Conservation (phyloP, 2,888 invertebrate genomes). For the Fragum whitleyi region DNA sequence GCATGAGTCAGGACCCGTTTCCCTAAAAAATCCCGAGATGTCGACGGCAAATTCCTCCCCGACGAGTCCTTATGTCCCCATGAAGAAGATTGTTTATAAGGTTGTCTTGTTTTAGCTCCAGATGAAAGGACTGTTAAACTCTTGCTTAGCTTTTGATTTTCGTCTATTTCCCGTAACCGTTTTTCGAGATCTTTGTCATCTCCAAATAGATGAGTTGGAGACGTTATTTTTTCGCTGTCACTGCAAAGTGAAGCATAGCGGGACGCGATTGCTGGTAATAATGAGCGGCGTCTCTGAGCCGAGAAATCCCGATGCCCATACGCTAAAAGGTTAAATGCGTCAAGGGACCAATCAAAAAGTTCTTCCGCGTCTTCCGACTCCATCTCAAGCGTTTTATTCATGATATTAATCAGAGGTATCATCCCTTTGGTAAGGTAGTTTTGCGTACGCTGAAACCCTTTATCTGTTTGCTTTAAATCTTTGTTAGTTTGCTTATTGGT, state of each 20-base stretch:
- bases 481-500: neutral
- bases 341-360: neutral
- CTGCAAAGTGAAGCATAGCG: slow-evolving; percentile 10
- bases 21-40: too few relatives aligned
- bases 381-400: slow-evolving; percentile 19
- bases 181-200: slow-evolving; percentile 27
- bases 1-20: too few relatives aligned
- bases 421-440: slow-evolving; percentile 22
- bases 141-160: neutral
- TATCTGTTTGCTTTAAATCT: slow-evolving; percentile 14
- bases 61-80: too few relatives aligned
- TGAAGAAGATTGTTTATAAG: too few relatives aligned
- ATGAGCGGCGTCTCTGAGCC: neutral
- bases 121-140: neutral
- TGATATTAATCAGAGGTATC: slow-evolving; percentile 21
- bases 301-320: neutral
- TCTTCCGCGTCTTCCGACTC: neutral
- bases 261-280: neutral
- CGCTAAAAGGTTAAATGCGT: neutral
- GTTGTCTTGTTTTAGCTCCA: too few relatives aligned
- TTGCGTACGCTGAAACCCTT: slow-evolving; percentile 22
- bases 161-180: slow-evolving; percentile 25
- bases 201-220: slow-evolving; percentile 27
- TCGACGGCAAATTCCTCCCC: too few relatives aligned
- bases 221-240: slow-evolving; percentile 8